Evolutionary conservation across 2,113 vertebrate genomes (phyloP).

Genomic region (Lontra canadensis): DNA sequence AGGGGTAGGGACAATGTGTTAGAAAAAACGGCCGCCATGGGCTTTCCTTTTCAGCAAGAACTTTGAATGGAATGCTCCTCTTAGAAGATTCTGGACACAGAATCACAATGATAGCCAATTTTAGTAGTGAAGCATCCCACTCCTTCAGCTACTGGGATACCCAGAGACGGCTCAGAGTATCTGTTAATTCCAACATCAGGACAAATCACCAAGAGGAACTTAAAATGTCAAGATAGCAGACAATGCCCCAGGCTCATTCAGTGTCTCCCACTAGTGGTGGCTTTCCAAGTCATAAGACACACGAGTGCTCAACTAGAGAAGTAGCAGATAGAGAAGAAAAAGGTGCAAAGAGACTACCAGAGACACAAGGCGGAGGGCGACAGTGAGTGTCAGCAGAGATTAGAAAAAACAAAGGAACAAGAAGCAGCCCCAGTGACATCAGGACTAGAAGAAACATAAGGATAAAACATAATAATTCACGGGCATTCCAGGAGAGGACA

Average conservation of each 20-base stretch:
- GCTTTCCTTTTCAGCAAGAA: background rate
- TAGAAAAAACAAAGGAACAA: background rate
- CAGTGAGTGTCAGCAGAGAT: background rate
- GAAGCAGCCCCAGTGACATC: background rate
- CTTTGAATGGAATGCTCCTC: background rate
- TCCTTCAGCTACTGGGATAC: background rate
- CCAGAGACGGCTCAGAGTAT: background rate
- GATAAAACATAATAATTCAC: background rate
- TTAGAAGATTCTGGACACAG: background rate
- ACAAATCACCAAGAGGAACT: background rate
- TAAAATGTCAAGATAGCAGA: background rate
- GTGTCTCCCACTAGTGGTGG: too few species aligned
- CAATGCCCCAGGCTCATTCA: background rate
- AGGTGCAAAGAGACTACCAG: background rate
- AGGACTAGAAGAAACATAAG: background rate
- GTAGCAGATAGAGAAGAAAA: background rate
- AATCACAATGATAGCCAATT: background rate
- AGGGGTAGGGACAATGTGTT: fast-evolving
- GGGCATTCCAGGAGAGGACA: background rate
- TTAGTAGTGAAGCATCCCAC: background rate
- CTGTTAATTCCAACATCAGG: background rate
- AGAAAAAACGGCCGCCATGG: background rate
- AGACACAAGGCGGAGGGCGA: background rate
- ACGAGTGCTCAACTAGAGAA: background rate
- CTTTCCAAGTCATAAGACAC: background rate